phyloP scores from a whole-genome alignment of 2,113 vertebrate genomes.

The Vulpes ferrilata region DNA sequence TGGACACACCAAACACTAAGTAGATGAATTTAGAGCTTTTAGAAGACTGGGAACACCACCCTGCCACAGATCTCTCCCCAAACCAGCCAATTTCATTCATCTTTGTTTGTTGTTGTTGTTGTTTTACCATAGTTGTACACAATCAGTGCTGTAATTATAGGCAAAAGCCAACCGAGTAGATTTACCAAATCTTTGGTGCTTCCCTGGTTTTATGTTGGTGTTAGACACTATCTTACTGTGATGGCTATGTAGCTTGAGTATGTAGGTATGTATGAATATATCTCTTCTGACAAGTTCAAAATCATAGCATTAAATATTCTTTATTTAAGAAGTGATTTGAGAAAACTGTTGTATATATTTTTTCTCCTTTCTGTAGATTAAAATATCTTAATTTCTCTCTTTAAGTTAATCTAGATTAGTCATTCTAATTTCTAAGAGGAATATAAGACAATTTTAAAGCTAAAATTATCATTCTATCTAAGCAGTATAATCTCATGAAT shows the following conservation, averaged over 20 bases:
- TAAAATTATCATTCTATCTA: slow-evolving; percentile 42
- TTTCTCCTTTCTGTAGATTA: neutral
- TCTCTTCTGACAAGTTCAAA: slow-evolving; percentile 16
- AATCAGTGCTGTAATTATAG: neutral
- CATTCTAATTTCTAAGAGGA: slow-evolving; percentile 52
- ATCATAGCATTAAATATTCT: neutral
- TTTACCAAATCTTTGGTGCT: neutral
- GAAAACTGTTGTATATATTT: neutral
- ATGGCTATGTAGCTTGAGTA: neutral
- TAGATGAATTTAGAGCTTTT: neutral
- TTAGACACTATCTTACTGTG: neutral
- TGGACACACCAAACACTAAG: neutral
- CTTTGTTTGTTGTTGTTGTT: neutral
- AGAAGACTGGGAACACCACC: neutral
- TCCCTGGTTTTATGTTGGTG: neutral
- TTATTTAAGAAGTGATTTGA: slow-evolving; percentile 42
- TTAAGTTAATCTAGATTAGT: slow-evolving; percentile 1
- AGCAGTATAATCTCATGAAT: slow-evolving; percentile 31
- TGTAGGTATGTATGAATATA: neutral
- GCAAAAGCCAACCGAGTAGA: neutral
- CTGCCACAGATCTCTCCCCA: neutral
- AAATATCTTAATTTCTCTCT: slow-evolving; percentile 13
- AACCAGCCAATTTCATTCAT: neutral
- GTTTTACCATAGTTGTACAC: neutral
- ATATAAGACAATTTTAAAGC: slow-evolving; percentile 39